Base-by-base conservation (phyloP, 2,797 vertebrate species). In the Ctenopoma kingsleyae region DNA sequence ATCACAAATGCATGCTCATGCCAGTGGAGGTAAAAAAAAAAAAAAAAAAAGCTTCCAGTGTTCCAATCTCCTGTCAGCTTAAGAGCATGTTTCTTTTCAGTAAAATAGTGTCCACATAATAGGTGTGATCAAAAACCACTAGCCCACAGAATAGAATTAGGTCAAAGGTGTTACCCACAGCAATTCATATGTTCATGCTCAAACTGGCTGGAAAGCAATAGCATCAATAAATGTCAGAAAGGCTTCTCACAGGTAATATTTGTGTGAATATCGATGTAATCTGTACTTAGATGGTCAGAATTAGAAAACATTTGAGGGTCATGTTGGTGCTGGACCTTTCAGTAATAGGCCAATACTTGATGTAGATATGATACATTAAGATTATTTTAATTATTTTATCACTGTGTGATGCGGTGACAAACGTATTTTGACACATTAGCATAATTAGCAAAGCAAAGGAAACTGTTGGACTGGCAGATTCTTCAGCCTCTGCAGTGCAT, bases 371-470 rank as follows among this genome's bases (percentile, higher is more conserved):
- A 40, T 40, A 15, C n/a, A n/a, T n/a, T n/a, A n/a, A n/a, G n/a
- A n/a, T n/a, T n/a, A n/a, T n/a, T n/a, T n/a, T n/a, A n/a, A n/a
- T n/a, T n/a, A n/a, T n/a, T n/a, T n/a, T n/a, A n/a, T n/a, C n/a
- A n/a, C n/a, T n/a, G n/a, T 49, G 35, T 54, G n/a, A 61, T 51
- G 22, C n/a, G 11, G 56, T 23, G 50, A 61, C 19, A 56, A 60
- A 22, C 40, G 59, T 55, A 40, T 57, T 73, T 38, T 30, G 17
- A 44, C 23, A 62, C 46, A 53, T 47, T 44, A 19, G 22, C 43
- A 32, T 56, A 41, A 46, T 61, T 61, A 57, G 16, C 30, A 60
- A 57, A 55, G 48, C n/a, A 64, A 15, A 67, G 1, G 20, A 62
- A 79, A 41, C 22, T 32, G 15, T 32, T n/a, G 20, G 17, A 49